Conservation (phyloP, 2,113 vertebrate genomes). For the Eretmochelys imbricata region DNA sequence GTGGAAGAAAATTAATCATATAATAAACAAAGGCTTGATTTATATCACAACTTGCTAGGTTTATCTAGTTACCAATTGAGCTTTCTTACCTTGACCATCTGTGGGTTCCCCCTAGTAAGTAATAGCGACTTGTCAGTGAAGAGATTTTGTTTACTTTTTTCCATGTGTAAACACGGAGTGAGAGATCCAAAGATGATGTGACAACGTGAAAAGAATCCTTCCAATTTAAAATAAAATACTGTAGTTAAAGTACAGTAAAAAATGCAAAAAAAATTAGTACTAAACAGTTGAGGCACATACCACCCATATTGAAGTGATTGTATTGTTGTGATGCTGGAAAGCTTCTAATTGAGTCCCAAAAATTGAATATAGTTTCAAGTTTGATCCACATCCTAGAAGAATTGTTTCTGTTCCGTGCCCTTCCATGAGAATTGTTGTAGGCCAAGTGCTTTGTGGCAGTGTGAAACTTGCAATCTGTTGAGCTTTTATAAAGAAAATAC, state of each 20-base stretch:
- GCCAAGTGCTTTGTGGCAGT: neutral
- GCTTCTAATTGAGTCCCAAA: conserved; percentile 77
- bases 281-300: conserved; percentile 70
- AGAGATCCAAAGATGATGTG: conserved; percentile 82
- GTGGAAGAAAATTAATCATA: neutral
- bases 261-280: neutral
- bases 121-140: conserved; percentile 77
- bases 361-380: conserved; percentile 76
- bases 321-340: conserved; percentile 84
- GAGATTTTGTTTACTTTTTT: conserved; percentile 71
- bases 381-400: conserved; percentile 66
- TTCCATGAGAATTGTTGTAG: conserved; percentile 68
- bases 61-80: neutral
- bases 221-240: neutral
- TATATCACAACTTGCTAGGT: neutral
- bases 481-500: conserved; percentile 56
- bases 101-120: conserved; percentile 80
- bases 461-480: conserved; percentile 79
- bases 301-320: conserved; percentile 84
- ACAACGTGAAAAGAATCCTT: conserved; percentile 80
- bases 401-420: conserved; percentile 75
- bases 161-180: conserved; percentile 76
- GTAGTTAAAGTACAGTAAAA: neutral
- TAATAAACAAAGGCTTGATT: neutral
- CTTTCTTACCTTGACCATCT: conserved; percentile 77